These are phyloP conservation scores for Pitta sordida DNA, from an alignment of 2,113 vertebrate species.

Conservation along the genomic window DNA sequence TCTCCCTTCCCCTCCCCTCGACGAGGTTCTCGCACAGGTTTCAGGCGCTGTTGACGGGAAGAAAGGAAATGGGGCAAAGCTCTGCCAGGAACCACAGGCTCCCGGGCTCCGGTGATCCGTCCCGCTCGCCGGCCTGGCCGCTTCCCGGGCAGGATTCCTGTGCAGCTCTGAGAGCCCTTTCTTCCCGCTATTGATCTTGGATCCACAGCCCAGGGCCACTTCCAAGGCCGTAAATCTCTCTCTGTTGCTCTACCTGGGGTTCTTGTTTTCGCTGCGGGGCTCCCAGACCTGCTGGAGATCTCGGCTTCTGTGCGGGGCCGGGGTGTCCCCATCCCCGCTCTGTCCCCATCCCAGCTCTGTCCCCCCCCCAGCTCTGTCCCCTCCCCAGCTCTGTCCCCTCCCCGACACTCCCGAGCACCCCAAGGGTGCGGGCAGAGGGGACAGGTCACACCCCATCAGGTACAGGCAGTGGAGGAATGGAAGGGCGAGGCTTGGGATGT, in stretches of 20 bases:
- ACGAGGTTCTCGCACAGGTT: neutral
- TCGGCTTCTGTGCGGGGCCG: neutral
- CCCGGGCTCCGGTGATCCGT: slow-evolving; percentile 19
- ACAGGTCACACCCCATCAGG: neutral
- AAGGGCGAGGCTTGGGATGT: neutral
- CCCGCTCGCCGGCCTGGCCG: neutral
- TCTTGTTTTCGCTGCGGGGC: slow-evolving; percentile 8
- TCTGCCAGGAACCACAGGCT: slow-evolving; percentile 68
- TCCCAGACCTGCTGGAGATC: slow-evolving; percentile 11
- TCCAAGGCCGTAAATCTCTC: slow-evolving; percentile 41
- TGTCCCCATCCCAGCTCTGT: too few species aligned
- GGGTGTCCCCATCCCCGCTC: neutral
- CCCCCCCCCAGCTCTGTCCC: too few species aligned
- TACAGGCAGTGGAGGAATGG: fast-evolving
- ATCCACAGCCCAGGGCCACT: neutral
- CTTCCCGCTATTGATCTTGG: slow-evolving; percentile 63
- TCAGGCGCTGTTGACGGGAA: slow-evolving; percentile 36
- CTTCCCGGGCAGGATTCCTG: slow-evolving; percentile 30
- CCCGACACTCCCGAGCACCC: fast-evolving
- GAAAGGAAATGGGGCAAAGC: slow-evolving; percentile 55
- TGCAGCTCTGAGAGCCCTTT: slow-evolving; percentile 43
- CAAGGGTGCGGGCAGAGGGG: fast-evolving
- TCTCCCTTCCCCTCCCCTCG: neutral
- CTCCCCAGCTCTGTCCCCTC: too few species aligned
- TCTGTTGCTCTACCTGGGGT: slow-evolving; percentile 12